Evolutionary conservation across 2,888 invertebrate species (phyloP).

Genomic region (Sepioteuthis lessoniana): DNA sequence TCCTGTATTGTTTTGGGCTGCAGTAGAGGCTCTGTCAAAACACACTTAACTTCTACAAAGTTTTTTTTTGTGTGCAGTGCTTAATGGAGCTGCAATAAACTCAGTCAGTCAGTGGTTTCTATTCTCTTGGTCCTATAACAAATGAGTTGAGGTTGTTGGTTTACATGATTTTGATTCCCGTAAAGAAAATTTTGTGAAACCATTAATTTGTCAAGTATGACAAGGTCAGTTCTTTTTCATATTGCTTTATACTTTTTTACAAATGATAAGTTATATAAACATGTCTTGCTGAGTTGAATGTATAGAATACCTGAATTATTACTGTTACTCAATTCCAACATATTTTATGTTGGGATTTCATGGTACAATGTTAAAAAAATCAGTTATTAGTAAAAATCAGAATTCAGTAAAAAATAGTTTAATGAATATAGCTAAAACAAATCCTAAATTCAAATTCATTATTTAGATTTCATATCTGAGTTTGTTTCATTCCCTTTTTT

Average conservation of each 20-base stretch:
- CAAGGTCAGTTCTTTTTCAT: constrained; percentile 33
- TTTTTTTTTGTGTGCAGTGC: background rate
- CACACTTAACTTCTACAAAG: background rate
- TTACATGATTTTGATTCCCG: background rate
- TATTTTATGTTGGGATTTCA: background rate
- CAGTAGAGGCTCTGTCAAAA: background rate
- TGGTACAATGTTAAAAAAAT: background rate
- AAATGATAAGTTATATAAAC: background rate
- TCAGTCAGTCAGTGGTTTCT: background rate
- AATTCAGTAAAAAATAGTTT: background rate
- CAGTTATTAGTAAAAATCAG: background rate
- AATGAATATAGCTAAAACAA: background rate
- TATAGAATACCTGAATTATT: background rate
- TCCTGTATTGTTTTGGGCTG: background rate
- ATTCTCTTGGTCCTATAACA: background rate
- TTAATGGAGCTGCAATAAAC: constrained; percentile 11
- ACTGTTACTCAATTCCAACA: background rate
- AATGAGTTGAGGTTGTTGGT: background rate
- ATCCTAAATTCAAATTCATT: background rate
- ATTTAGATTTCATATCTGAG: background rate
- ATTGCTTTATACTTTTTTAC: background rate
- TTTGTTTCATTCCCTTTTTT: background rate
- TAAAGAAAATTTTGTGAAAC: background rate
- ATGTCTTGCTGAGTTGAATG: background rate
- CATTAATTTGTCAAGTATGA: background rate